Evolutionary conservation across 2,888 invertebrate genomes (phyloP).

Genomic region (Cerceris rybyensis): DNA sequence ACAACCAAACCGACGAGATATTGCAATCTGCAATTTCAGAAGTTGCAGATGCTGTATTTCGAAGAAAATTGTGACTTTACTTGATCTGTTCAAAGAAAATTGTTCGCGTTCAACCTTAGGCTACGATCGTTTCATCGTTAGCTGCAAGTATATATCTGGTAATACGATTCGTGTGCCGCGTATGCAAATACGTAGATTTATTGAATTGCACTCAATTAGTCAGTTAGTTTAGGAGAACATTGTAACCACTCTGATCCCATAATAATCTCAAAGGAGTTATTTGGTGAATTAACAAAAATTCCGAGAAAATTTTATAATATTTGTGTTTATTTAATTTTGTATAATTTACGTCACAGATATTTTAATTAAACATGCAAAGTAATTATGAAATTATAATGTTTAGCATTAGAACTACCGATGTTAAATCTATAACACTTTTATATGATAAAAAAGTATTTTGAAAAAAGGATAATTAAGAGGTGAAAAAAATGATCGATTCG

Average conservation of each 20-base stretch:
- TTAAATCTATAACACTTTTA: not conserved
- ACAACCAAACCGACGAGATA: no score
- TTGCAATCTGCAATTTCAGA: no score
- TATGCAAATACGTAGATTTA: conserved; percentile 13
- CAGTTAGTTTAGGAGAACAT: conserved; percentile 35
- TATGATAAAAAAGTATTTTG: not conserved
- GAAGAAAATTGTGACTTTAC: no score
- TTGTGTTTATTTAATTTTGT: not conserved
- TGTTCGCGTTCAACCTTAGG: no score
- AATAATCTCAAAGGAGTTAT: conserved; percentile 27
- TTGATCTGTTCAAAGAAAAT: no score
- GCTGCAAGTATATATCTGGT: no score
- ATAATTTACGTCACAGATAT: not conserved
- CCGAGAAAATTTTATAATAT: conserved; percentile 27
- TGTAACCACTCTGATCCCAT: conserved; percentile 15
- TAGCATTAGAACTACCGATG: no score
- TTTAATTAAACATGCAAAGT: not conserved
- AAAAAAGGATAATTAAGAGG: no score
- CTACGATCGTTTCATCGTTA: no score
- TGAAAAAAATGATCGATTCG: no score
- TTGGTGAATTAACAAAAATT: conserved; percentile 34
- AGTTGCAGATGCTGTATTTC: no score
- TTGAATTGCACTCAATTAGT: conserved; percentile 38
- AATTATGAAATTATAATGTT: no score
- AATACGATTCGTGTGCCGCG: not conserved